Evolutionary conservation across 2,113 vertebrate species (phyloP).

Genomic region (Gyps fulvus): DNA sequence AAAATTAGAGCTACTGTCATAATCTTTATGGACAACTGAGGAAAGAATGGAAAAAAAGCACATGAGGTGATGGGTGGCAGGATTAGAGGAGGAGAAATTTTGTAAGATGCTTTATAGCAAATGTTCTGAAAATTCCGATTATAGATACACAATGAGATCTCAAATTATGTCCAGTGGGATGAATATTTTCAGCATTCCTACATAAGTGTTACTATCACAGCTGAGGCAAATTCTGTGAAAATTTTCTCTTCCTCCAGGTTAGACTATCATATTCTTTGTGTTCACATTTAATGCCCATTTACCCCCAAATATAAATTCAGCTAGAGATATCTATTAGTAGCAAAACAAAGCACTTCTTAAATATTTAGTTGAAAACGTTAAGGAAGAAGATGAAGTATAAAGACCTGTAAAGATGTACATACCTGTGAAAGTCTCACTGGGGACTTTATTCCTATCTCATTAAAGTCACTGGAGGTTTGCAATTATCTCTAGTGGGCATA

Average conservation of each 20-base stretch:
- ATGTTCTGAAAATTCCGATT: neutral
- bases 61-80: neutral
- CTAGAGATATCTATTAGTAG: neutral
- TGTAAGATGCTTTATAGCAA: neutral
- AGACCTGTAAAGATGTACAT: neutral
- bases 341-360: neutral
- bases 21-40: neutral
- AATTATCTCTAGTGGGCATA: neutral
- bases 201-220: neutral
- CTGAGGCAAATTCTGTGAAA: neutral
- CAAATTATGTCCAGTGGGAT: neutral
- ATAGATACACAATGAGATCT: neutral
- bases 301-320: neutral
- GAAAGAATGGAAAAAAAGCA: neutral
- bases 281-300: neutral
- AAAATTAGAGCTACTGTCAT: constrained; percentile 28
- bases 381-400: neutral
- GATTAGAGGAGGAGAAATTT: neutral
- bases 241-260: neutral
- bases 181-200: neutral
- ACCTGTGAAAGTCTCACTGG: neutral
- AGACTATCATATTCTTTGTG: neutral
- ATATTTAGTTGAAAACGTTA: neutral
- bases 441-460: neutral
- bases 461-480: neutral